Evolutionary conservation across 2,888 invertebrate genomes (phyloP).

Genomic region (Scrobipalpa atriplicella): DNA sequence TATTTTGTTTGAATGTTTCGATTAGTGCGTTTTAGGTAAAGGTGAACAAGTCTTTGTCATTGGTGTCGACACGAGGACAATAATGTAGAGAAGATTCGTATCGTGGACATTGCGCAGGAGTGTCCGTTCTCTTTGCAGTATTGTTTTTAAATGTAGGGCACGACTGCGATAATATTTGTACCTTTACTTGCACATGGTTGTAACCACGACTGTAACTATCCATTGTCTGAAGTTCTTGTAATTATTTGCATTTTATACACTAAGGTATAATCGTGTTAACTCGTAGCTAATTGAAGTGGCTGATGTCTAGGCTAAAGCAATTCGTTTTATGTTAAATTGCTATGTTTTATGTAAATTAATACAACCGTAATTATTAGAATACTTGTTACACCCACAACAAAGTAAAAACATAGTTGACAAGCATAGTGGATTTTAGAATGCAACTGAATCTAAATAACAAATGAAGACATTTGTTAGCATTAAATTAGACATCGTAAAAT

Average conservation of each 20-base stretch:
- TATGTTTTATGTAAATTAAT: slow-evolving; percentile 26
- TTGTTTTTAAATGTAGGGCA: slow-evolving; percentile 33
- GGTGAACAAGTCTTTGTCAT: slow-evolving; percentile 37
- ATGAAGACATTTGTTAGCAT: neutral
- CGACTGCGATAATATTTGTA: slow-evolving; percentile 29
- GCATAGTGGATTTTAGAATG: neutral
- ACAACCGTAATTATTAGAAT: slow-evolving; percentile 11
- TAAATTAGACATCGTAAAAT: neutral
- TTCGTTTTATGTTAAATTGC: slow-evolving; percentile 26
- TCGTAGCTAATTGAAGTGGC: neutral
- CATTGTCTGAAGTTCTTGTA: slow-evolving; percentile 7
- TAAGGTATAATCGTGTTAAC: neutral
- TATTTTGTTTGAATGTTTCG: slow-evolving; percentile 43
- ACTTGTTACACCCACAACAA: slow-evolving; percentile 17
- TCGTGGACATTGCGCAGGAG: slow-evolving; percentile 23
- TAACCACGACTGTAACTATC: neutral
- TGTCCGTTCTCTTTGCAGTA: slow-evolving; percentile 25
- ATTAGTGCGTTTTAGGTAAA: slow-evolving; percentile 24
- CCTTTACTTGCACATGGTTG: slow-evolving; percentile 8
- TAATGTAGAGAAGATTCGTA: slow-evolving; percentile 15
- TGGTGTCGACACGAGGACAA: slow-evolving; percentile 28
- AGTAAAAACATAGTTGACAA: neutral
- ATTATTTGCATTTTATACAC: neutral
- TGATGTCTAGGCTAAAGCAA: slow-evolving; percentile 11
- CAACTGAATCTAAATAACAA: slow-evolving; percentile 13